Evolutionary conservation across 1,140 invertebrate genomes (phyloP).

Genomic region (Drosophila malerkotliana): DNA sequence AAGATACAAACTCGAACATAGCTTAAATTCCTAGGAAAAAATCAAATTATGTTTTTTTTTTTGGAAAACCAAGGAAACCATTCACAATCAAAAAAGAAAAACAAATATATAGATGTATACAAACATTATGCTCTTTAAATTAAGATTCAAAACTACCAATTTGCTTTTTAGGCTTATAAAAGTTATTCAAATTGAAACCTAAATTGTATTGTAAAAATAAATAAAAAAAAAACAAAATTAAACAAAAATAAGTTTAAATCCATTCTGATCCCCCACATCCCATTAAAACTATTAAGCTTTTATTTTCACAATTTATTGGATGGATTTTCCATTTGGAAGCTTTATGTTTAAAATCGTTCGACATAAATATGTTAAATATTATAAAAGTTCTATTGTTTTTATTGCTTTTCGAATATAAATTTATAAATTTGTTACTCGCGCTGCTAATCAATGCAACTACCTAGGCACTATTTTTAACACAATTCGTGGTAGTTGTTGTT

Average conservation of each 20-base stretch:
- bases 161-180: constrained; percentile 58
- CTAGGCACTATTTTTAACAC: constrained; percentile 65
- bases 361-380: constrained; percentile 16
- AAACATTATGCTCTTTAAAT: constrained; percentile 54
- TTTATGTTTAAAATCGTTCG: not conserved
- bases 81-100: constrained; percentile 16
- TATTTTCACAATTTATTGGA: not conserved
- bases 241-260: not conserved
- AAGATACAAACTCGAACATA: constrained; percentile 48
- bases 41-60: constrained; percentile 54
- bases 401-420: constrained; percentile 64
- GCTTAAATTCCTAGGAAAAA: constrained; percentile 40
- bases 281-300: too few species aligned
- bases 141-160: constrained; percentile 17
- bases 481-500: constrained; percentile 37
- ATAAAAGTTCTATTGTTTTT: constrained; percentile 43
- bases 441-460: constrained; percentile 10
- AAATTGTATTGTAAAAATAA: constrained; percentile 19
- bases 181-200: constrained; percentile 17
- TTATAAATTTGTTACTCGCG: constrained; percentile 56
- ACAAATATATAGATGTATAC: constrained; percentile 31
- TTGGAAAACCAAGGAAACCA: constrained; percentile 14
- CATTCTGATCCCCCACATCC: not conserved
- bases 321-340: not conserved
- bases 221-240: not conserved